phyloP scores from a whole-genome alignment of 2,888 invertebrate species.

The Melitaea athalia region DNA sequence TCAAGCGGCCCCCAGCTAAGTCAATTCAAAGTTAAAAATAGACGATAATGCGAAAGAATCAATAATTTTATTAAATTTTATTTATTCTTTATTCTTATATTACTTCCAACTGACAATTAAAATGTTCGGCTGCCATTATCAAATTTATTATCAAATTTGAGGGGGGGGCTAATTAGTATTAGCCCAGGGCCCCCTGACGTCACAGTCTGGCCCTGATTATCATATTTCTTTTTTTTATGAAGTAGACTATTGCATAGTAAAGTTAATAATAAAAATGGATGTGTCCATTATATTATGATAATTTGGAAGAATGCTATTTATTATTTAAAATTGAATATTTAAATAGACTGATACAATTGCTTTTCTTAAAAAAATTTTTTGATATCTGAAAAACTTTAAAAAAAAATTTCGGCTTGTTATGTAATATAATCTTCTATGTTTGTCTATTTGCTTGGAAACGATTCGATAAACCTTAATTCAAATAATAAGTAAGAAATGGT shows the following conservation, averaged over 20 bases:
- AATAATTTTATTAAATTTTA: too few species aligned
- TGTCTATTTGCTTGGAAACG: background rate
- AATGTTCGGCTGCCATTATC: too few species aligned
- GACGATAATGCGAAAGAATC: too few species aligned
- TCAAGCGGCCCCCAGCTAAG: too few species aligned
- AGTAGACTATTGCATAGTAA: constrained; percentile 3
- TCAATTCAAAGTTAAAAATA: too few species aligned
- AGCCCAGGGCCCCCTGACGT: too few species aligned
- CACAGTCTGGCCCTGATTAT: too few species aligned
- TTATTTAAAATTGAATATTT: background rate
- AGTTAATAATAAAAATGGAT: background rate
- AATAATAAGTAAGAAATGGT: background rate
- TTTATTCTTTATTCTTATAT: too few species aligned
- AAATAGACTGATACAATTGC: background rate
- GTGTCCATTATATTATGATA: background rate
- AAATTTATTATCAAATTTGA: too few species aligned
- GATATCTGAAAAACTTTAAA: background rate
- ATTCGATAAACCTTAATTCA: background rate
- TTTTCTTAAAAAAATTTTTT: background rate
- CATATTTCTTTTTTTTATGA: background rate
- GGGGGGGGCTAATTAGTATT: too few species aligned
- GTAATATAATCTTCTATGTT: background rate
- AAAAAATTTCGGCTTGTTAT: background rate
- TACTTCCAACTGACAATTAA: too few species aligned
- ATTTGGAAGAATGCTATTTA: constrained; percentile 4